Evolutionary conservation across 2,888 invertebrate species (phyloP).

Genomic region (Timandra comae): DNA sequence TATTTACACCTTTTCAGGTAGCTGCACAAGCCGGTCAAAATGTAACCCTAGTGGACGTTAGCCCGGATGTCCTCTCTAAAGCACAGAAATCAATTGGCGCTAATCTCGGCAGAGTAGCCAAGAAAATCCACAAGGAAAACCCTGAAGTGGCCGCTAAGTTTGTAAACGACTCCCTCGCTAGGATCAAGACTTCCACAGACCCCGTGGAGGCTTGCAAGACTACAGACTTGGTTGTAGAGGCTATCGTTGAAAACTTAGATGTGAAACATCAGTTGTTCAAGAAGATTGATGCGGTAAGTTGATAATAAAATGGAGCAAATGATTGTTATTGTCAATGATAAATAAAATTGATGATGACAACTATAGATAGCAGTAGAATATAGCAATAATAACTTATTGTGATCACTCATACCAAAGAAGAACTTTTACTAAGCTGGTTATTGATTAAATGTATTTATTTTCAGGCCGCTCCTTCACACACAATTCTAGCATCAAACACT

Average conservation of each 20-base stretch:
- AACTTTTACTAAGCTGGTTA: background rate
- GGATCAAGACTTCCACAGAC: slow-evolving; percentile 79
- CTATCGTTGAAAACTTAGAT: slow-evolving; percentile 89
- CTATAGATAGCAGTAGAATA: too few relatives aligned
- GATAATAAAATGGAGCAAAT: too few relatives aligned
- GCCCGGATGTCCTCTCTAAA: slow-evolving; percentile 80
- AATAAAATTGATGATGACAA: too few relatives aligned
- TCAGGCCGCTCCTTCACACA: slow-evolving; percentile 81
- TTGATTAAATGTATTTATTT: slow-evolving; percentile 15
- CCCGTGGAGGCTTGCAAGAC: slow-evolving; percentile 77
- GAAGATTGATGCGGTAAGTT: slow-evolving; percentile 80
- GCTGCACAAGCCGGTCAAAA: slow-evolving; percentile 89
- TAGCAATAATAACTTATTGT: too few relatives aligned
- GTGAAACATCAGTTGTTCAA: slow-evolving; percentile 86
- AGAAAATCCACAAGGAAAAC: slow-evolving; percentile 85
- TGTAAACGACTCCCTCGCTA: slow-evolving; percentile 74
- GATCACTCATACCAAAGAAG: background rate
- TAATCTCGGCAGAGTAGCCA: slow-evolving; percentile 85
- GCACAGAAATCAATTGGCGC: slow-evolving; percentile 82
- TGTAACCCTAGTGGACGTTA: slow-evolving; percentile 88
- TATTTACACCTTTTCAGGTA: slow-evolving; percentile 80
- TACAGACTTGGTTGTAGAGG: slow-evolving; percentile 87
- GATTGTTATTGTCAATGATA: too few relatives aligned
- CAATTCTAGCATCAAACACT: slow-evolving; percentile 92
- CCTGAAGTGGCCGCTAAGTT: slow-evolving; percentile 80